phyloP scores from a whole-genome alignment of 2,888 invertebrate species.

The Spodoptera picta region DNA sequence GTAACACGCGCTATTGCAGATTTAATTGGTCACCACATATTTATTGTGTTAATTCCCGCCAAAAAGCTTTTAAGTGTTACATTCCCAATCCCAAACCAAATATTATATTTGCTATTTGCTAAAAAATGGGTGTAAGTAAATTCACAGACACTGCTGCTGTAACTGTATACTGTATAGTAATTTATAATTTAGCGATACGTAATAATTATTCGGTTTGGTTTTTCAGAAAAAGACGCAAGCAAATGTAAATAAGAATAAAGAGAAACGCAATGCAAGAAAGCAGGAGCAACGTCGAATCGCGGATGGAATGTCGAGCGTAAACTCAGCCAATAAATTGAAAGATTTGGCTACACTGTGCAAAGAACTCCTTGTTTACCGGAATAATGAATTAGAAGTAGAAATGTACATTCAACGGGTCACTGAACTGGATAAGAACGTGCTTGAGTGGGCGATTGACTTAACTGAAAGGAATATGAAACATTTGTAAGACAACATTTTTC shows the following conservation, averaged over 20 bases:
- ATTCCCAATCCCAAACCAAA: neutral
- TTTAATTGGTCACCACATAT: neutral
- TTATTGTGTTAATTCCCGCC: neutral
- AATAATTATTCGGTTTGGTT: slow-evolving; percentile 4
- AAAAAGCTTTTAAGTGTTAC: neutral
- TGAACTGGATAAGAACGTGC: slow-evolving; percentile 87
- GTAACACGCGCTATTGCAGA: too few relatives aligned
- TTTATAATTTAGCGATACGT: neutral
- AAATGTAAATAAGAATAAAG: slow-evolving; percentile 87
- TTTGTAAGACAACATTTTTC: slow-evolving; percentile 87
- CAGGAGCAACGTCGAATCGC: slow-evolving; percentile 89
- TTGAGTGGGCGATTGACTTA: slow-evolving; percentile 92
- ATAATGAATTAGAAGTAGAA: slow-evolving; percentile 89
- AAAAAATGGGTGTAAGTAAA: slow-evolving; percentile 64
- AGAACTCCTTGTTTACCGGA: slow-evolving; percentile 89
- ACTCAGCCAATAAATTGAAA: slow-evolving; percentile 88
- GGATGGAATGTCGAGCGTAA: slow-evolving; percentile 89
- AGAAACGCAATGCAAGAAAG: slow-evolving; percentile 89
- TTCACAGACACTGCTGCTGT: neutral
- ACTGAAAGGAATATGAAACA: slow-evolving; percentile 94
- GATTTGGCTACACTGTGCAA: slow-evolving; percentile 90
- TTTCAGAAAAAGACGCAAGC: slow-evolving; percentile 85
- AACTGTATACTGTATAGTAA: neutral
- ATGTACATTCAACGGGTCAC: slow-evolving; percentile 89
- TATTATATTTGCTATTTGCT: neutral